phyloP scores from a whole-genome alignment of 2,888 invertebrate genomes.

The Drosophila phalerata region DNA sequence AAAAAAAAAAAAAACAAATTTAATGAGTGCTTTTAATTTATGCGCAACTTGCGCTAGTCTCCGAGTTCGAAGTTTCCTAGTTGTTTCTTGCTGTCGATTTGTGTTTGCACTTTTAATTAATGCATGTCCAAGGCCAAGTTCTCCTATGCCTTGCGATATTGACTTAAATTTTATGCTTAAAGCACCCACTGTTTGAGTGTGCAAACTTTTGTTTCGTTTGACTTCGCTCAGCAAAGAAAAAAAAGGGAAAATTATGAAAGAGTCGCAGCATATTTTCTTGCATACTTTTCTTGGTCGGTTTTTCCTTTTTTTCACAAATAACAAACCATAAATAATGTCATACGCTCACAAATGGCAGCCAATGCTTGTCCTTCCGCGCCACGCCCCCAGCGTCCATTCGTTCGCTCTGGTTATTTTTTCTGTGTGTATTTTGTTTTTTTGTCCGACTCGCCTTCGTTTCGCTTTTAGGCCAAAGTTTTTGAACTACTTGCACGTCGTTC shows the following conservation, averaged over 20 bases:
- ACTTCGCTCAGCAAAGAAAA: conserved; percentile 6
- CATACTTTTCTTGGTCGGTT: conserved; percentile 58
- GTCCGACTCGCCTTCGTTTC: conserved; percentile 57
- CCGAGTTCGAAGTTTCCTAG: conserved; percentile 29
- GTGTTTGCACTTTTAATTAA: conserved; percentile 67
- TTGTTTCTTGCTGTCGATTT: conserved; percentile 54
- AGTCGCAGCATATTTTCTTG: conserved; percentile 79
- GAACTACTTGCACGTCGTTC: conserved; percentile 77
- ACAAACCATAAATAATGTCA: conserved; percentile 84
- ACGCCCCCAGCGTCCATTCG: conserved; percentile 59
- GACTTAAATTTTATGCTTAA: conserved; percentile 63
- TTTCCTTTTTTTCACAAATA: conserved; percentile 69
- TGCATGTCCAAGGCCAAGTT: conserved; percentile 30
- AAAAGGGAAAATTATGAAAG: conserved; percentile 73
- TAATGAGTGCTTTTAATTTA: conserved; percentile 76
- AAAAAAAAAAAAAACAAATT: conserved; percentile 67
- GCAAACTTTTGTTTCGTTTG: conserved; percentile 58
- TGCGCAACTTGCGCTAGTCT: conserved; percentile 52
- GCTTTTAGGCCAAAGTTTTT: conserved; percentile 78
- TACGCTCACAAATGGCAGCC: conserved; percentile 80
- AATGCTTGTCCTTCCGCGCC: conserved; percentile 64
- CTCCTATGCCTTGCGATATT: conserved; percentile 7
- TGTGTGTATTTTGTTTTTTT: conserved; percentile 19
- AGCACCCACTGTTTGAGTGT: conserved; percentile 31
- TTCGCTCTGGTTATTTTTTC: conserved; percentile 30